Conservation (phyloP, 2,113 vertebrate species). For the Triplophysa rosa region DNA sequence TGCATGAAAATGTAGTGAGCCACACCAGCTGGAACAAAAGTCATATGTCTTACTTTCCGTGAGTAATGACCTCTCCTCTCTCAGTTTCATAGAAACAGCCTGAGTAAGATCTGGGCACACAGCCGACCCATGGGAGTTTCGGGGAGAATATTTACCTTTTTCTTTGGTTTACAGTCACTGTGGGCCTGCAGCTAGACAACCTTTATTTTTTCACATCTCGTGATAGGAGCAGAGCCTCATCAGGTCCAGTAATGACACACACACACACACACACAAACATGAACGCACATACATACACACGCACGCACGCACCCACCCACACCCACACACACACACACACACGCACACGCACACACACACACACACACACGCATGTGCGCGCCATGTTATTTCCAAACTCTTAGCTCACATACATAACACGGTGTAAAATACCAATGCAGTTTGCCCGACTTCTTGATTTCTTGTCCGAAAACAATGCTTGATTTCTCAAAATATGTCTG, state of each 20-base stretch:
- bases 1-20: not conserved
- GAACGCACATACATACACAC: too few species aligned
- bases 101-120: not conserved
- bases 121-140: not conserved
- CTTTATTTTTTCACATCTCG: slow-evolving; percentile 48
- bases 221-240: slow-evolving; percentile 35
- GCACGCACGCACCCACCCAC: too few species aligned
- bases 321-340: too few species aligned
- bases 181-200: not conserved
- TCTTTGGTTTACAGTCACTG: slow-evolving; percentile 33
- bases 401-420: not conserved
- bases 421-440: not conserved
- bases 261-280: too few species aligned
- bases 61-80: slow-evolving; percentile 42
- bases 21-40: not conserved
- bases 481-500: not conserved
- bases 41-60: slow-evolving; percentile 16
- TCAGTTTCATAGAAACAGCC: slow-evolving; percentile 43
- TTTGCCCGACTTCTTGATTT: not conserved
- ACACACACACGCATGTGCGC: too few species aligned
- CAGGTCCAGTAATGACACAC: not conserved
- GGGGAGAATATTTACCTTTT: not conserved
- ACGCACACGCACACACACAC: too few species aligned
- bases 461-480: not conserved
- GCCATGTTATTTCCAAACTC: not conserved